Evolutionary conservation across 2,113 vertebrate genomes (phyloP).

Genomic region (Chionomys nivalis): DNA sequence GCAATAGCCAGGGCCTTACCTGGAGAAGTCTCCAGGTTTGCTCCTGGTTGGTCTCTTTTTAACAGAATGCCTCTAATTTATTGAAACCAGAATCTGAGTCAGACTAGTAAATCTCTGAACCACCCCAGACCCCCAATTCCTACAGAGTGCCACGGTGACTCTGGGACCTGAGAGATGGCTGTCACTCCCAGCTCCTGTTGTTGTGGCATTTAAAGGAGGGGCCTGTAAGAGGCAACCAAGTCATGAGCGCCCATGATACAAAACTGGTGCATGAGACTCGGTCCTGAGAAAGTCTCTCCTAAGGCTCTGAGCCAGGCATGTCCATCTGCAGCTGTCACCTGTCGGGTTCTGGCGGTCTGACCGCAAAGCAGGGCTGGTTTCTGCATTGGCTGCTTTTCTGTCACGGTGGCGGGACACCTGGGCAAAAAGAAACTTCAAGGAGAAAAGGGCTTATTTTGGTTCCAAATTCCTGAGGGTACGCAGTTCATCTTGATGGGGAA

Average conservation of each 20-base stretch:
- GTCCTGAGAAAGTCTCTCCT: no score
- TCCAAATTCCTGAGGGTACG: not conserved
- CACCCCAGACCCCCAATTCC: not conserved
- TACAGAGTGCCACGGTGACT: not conserved
- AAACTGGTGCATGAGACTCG: not conserved
- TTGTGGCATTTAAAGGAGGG: not conserved
- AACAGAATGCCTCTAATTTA: not conserved
- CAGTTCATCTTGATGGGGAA: not conserved
- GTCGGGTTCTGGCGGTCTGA: not conserved
- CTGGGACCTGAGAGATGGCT: not conserved
- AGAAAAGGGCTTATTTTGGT: not conserved
- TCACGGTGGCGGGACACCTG: not conserved
- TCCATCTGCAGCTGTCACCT: fast-evolving
- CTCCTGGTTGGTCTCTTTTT: not conserved
- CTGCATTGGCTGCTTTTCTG: not conserved
- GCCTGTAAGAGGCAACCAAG: not conserved
- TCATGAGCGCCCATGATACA: not conserved
- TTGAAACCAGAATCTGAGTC: not conserved
- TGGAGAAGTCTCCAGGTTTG: not conserved
- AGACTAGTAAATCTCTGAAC: not conserved
- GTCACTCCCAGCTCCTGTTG: not conserved
- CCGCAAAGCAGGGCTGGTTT: fast-evolving
- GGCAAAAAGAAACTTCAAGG: not conserved
- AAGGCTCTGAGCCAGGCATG: not conserved
- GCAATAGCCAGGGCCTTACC: not conserved